A percentile compares a stretch with the other conserved stretches of the same genome.
These are phyloP conservation scores for Mobula hypostoma DNA, from an alignment of 2,113 vertebrate species.

Conservation along the genomic window DNA sequence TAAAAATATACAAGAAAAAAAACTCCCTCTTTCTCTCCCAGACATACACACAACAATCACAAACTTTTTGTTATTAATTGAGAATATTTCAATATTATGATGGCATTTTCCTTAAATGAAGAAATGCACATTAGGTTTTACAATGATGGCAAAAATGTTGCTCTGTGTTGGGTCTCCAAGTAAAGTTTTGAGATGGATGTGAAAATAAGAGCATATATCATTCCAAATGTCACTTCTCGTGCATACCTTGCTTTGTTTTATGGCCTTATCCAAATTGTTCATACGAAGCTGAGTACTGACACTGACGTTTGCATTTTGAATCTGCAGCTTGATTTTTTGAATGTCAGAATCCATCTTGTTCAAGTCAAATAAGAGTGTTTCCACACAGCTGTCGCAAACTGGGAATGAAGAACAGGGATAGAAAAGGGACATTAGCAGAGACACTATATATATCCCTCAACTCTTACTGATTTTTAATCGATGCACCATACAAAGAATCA, in stretches of 20 bases:
- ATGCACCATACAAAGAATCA: too few species aligned
- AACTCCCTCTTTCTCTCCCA: too few species aligned
- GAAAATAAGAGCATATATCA: neutral
- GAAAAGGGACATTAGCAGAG: too few species aligned
- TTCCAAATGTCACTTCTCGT: neutral
- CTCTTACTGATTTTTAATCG: too few species aligned
- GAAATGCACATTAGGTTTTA: neutral
- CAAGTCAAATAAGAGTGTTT: conserved; percentile 71
- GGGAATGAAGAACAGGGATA: conserved; percentile 41
- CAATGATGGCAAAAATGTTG: neutral
- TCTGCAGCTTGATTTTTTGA: conserved; percentile 60
- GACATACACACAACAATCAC: too few species aligned
- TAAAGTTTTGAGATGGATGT: neutral
- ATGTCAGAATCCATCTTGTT: conserved; percentile 64
- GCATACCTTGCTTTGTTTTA: conserved; percentile 71
- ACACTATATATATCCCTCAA: too few species aligned
- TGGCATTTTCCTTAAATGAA: neutral
- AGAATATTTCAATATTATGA: neutral
- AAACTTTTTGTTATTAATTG: neutral
- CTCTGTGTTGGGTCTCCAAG: neutral
- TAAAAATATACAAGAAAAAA: too few species aligned
- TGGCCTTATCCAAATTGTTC: conserved; percentile 62
- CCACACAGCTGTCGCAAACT: conserved; percentile 88
- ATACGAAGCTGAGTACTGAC: conserved; percentile 59
- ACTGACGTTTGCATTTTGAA: conserved; percentile 61